Evolutionary conservation across 2,888 invertebrate species (phyloP).

Genomic region (Leptinotarsa juncta): DNA sequence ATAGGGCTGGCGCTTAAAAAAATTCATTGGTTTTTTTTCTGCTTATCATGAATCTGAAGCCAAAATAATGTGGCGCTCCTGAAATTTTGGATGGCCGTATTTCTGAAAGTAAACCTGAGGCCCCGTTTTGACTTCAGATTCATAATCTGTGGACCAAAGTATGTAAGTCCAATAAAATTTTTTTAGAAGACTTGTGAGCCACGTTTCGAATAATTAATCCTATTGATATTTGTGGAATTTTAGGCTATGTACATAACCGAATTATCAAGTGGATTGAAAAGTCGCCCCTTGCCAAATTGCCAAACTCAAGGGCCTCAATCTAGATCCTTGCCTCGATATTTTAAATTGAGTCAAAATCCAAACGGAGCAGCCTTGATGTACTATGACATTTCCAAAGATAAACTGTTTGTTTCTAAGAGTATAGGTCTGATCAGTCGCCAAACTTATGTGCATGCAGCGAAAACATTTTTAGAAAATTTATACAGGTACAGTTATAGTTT

Average conservation of each 20-base stretch:
- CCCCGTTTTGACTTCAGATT: no score
- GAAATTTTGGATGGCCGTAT: no score
- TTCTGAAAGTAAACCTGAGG: no score
- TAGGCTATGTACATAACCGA: slow-evolving; percentile 92
- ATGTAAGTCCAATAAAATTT: no score
- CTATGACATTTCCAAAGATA: slow-evolving; percentile 94
- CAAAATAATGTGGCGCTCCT: no score
- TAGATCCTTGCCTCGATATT: slow-evolving; percentile 88
- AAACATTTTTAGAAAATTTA: slow-evolving; percentile 87
- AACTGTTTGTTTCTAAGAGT: slow-evolving; percentile 94
- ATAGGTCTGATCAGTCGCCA: slow-evolving; percentile 90
- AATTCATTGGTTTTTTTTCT: no score
- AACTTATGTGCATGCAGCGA: slow-evolving; percentile 89
- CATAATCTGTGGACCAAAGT: no score
- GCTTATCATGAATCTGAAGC: no score
- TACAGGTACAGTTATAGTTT: slow-evolving; percentile 74
- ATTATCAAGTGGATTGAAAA: slow-evolving; percentile 83
- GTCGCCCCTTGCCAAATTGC: slow-evolving; percentile 72
- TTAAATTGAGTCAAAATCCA: slow-evolving; percentile 80
- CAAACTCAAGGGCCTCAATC: slow-evolving; percentile 76
- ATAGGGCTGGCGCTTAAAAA: no score
- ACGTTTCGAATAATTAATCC: neutral
- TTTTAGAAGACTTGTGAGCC: no score
- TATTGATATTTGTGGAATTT: slow-evolving; percentile 49
- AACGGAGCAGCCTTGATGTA: slow-evolving; percentile 82